phyloP scores from a whole-genome alignment of 2,888 invertebrate species.

The Serripes groenlandicus region DNA sequence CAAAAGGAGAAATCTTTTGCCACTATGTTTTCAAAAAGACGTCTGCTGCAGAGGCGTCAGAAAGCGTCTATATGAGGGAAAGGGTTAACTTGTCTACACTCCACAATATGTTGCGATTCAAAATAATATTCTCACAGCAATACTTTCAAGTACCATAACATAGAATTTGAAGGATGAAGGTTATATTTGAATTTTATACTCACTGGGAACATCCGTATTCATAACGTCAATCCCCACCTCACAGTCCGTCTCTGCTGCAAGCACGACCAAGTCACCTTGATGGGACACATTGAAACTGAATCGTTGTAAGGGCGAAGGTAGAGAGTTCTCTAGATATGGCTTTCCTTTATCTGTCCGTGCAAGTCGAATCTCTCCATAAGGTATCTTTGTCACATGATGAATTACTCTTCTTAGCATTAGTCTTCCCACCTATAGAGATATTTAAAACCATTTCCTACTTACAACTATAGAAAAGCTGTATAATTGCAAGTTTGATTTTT shows the following conservation, averaged over 20 bases:
- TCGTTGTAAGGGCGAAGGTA: slow-evolving; percentile 39
- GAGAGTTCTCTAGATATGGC: slow-evolving; percentile 80
- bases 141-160: no score
- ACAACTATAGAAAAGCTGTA: no score
- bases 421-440: slow-evolving; percentile 89
- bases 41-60: no score
- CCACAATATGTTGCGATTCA: no score
- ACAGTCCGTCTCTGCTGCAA: slow-evolving; percentile 88
- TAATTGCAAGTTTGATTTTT: no score
- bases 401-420: slow-evolving; percentile 95
- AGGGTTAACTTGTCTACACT: no score
- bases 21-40: no score
- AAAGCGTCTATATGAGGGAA: no score
- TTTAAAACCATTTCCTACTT: background rate
- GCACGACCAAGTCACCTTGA: slow-evolving; percentile 94
- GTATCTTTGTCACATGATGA: slow-evolving; percentile 88
- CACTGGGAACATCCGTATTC: slow-evolving; percentile 88
- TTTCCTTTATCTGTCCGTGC: slow-evolving; percentile 86
- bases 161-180: no score
- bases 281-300: slow-evolving; percentile 96
- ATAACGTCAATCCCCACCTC: slow-evolving; percentile 92
- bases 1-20: no score
- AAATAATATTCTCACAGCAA: no score
- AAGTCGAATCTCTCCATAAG: slow-evolving; percentile 90
- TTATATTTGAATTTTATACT: no score